Percentiles rank a stretch among this genome's conserved stretches.
phyloP scores from a whole-genome alignment of 2,113 vertebrate genomes.

The Mirounga angustirostris region DNA sequence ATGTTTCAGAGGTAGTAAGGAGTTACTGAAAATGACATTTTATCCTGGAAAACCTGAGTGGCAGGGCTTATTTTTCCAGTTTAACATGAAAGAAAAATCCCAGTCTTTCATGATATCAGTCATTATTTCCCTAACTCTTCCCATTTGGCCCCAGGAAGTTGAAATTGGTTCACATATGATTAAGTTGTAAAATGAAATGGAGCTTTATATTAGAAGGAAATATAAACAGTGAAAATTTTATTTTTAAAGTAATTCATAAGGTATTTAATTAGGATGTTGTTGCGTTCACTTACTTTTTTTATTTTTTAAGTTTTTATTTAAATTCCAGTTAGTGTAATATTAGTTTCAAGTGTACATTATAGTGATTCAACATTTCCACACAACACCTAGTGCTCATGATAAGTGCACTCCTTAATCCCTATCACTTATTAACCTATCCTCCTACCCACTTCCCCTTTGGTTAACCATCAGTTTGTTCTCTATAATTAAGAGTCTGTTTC shows the following conservation, averaged over 20 bases:
- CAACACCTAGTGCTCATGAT: not conserved
- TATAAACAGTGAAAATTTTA: slow-evolving; percentile 41
- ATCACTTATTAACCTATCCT: not conserved
- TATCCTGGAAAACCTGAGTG: slow-evolving; percentile 63
- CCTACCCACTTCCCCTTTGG: not conserved
- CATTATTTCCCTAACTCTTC: slow-evolving; percentile 58
- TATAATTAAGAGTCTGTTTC: not conserved
- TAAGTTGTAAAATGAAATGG: slow-evolving; percentile 54
- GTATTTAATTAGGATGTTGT: slow-evolving; percentile 79
- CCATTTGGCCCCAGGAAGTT: slow-evolving; percentile 44
- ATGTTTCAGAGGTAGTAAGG: slow-evolving; percentile 42
- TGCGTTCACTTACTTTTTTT: slow-evolving; percentile 13
- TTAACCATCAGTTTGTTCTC: not conserved
- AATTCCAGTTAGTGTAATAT: not conserved
- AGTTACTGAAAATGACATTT: slow-evolving; percentile 48
- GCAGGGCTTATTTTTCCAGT: slow-evolving; percentile 25
- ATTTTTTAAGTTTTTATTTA: slow-evolving; percentile 46
- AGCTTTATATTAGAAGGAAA: slow-evolving; percentile 32
- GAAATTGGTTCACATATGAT: slow-evolving; percentile 64
- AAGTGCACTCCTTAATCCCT: not conserved
- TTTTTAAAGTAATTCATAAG: slow-evolving; percentile 80
- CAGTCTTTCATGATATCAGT: slow-evolving; percentile 45
- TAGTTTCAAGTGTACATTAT: not conserved
- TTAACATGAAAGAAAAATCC: slow-evolving; percentile 41
- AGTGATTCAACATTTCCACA: not conserved